Base-by-base conservation (phyloP, 1,140 invertebrate species). In the Drosophila suzukii region DNA sequence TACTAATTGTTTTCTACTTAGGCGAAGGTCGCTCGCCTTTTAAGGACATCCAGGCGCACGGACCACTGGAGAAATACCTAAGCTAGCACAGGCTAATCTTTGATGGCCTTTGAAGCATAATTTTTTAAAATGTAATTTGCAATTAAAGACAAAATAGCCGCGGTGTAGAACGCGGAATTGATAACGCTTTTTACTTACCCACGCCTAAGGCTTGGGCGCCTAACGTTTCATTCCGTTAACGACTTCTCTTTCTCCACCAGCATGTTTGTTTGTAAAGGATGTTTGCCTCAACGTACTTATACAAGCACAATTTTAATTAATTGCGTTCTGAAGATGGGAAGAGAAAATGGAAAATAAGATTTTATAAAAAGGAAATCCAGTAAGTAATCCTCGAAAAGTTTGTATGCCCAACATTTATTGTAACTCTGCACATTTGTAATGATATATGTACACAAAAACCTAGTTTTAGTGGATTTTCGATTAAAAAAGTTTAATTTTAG, bases 1-100 rank as follows among this genome's bases (percentile, higher is more conserved):
- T 75, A 90, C 82, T 91, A 90, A 91, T 91, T 90, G 83, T 91
- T 90, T 90, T 89, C 80, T 90, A 78, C 84, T 91, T 90, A 82
- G 61, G 67, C 72, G 46, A 79, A 62, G 80, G 67, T 70, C 55
- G 60, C 41, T 75, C 32, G 58, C 71, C 59, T 75, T 55, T 41
- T 36, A 50, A 51, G 74, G 34, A 41, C 74, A 39, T 13, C 6
- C 39, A 3, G 27, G 32, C 10, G 24, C 34, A 30, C 24, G 39
- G 36, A 36, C 32, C 57, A 44, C 30, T 27, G 39, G 55, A 41
- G 57, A 63, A 39, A 57, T 50, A 20, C 81, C 50, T 56, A 49
- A 46, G 43, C 50, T 61, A 38, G 50, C 32, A 54, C 44, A 27
- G 71, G 67, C 85, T 85, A 90, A 90, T 90, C 78, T 90, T 70